Evolutionary conservation across 2,888 invertebrate species (phyloP).

Genomic region (Ophion slaviceki): DNA sequence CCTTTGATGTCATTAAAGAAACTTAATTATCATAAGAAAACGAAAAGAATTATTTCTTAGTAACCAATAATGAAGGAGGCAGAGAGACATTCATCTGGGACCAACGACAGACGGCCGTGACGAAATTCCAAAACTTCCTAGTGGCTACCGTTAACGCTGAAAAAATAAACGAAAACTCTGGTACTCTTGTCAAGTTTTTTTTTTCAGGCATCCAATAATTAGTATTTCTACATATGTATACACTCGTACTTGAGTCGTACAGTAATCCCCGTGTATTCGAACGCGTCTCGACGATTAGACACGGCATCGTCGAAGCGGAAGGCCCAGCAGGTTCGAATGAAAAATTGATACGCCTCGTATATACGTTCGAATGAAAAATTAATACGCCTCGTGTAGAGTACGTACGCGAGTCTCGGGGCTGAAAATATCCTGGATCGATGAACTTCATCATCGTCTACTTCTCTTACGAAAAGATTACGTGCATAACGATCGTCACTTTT

Average conservation of each 20-base stretch:
- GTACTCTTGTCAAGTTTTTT: neutral
- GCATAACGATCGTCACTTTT: neutral
- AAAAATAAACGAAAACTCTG: neutral
- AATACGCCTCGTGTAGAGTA: neutral
- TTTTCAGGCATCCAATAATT: neutral
- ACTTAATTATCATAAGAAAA: too few relatives aligned
- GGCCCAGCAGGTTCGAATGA: neutral
- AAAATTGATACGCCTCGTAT: neutral
- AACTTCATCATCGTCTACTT: neutral
- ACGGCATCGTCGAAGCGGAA: neutral
- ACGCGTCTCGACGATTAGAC: neutral
- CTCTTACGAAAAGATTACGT: neutral
- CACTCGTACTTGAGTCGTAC: neutral
- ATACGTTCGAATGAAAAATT: neutral
- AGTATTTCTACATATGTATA: neutral
- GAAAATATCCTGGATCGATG: neutral
- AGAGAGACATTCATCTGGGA: too few relatives aligned
- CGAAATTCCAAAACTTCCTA: neutral
- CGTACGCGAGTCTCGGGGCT: neutral
- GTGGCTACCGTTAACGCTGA: neutral
- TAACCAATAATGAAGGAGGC: too few relatives aligned
- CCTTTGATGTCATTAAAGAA: too few relatives aligned
- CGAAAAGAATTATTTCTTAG: too few relatives aligned
- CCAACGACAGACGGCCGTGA: neutral
- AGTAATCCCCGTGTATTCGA: neutral